phyloP scores from a whole-genome alignment of 2,888 invertebrate genomes.

The Noctua janthina region DNA sequence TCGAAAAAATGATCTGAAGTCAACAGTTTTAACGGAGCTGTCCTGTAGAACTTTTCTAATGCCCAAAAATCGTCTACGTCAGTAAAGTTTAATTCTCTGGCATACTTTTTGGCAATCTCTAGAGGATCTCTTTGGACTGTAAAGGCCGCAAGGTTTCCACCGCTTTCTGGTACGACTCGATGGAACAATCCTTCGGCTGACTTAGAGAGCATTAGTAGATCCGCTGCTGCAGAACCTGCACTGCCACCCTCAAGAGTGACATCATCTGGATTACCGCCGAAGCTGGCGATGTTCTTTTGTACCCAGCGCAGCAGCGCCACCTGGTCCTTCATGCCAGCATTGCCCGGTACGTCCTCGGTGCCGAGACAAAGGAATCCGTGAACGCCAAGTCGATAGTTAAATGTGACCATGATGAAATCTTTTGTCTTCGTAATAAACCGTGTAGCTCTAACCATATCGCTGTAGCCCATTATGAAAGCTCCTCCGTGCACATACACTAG shows the following conservation, averaged over 20 bases:
- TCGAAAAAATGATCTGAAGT: slow-evolving; percentile 55
- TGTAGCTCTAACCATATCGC: slow-evolving; percentile 2
- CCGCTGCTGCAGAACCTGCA: slow-evolving; percentile 73
- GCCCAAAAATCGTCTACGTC: slow-evolving; percentile 72
- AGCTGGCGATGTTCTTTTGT: slow-evolving; percentile 74
- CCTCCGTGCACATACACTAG: slow-evolving; percentile 72
- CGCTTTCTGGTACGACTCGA: slow-evolving; percentile 77
- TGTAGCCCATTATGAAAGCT: slow-evolving; percentile 46
- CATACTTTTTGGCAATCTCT: slow-evolving; percentile 70
- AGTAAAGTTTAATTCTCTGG: slow-evolving; percentile 68
- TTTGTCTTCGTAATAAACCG: slow-evolving; percentile 27
- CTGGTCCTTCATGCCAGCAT: slow-evolving; percentile 80
- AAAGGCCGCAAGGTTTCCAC: slow-evolving; percentile 69
- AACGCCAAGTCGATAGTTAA: slow-evolving; percentile 74
- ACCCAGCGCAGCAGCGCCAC: slow-evolving; percentile 78
- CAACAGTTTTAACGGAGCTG: slow-evolving; percentile 68
- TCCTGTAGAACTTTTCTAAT: slow-evolving; percentile 76
- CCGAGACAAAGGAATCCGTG: slow-evolving; percentile 76
- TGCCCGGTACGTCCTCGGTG: slow-evolving; percentile 75
- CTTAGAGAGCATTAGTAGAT: slow-evolving; percentile 74
- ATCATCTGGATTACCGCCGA: slow-evolving; percentile 78
- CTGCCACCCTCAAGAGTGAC: slow-evolving; percentile 75
- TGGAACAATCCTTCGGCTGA: slow-evolving; percentile 72
- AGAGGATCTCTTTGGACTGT: slow-evolving; percentile 73
- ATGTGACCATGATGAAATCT: slow-evolving; percentile 64